Percentiles rank a stretch among this genome's conserved stretches.
These are phyloP conservation scores for Ceyx melanurus DNA, from an alignment of 2,113 vertebrate genomes.

Conservation along the genomic window DNA sequence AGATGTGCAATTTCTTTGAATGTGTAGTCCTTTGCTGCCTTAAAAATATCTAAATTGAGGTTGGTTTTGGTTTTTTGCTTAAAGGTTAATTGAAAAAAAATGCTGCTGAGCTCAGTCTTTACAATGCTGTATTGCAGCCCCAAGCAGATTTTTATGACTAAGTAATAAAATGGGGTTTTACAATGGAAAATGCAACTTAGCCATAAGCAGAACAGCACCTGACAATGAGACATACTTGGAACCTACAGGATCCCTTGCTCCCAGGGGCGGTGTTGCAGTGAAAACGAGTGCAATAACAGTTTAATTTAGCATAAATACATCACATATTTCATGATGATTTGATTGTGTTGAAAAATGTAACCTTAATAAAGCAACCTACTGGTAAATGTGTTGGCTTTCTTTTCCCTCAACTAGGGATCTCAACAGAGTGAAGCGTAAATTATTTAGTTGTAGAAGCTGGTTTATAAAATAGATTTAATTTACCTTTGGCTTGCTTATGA, in stretches of 20 bases:
- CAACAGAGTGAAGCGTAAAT: constrained; percentile 62
- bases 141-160: constrained; percentile 68
- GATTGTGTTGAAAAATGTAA: constrained; percentile 74
- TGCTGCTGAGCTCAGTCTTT: constrained; percentile 39
- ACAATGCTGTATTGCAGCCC: constrained; percentile 50
- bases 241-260: constrained; percentile 64
- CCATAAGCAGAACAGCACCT: constrained; percentile 59
- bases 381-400: constrained; percentile 65
- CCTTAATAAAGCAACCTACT: constrained; percentile 71
- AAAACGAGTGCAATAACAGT: constrained; percentile 70
- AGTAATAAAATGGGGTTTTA: constrained; percentile 73
- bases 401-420: constrained; percentile 51
- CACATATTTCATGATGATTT: constrained; percentile 74
- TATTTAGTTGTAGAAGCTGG: constrained; percentile 69
- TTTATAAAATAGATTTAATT: constrained; percentile 78
- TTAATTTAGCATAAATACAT: constrained; percentile 77
- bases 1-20: not conserved
- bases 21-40: not conserved
- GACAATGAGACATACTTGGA: constrained; percentile 62
- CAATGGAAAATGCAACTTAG: constrained; percentile 77
- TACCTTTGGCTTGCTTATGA: constrained; percentile 72
- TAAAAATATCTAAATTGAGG: not conserved
- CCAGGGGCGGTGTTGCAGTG: constrained; percentile 49
- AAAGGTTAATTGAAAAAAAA: not conserved
- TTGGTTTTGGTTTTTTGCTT: not conserved